These are phyloP conservation scores for Rhagoletis pomonella DNA, from an alignment of 1,140 invertebrate species.

Conservation along the genomic window DNA sequence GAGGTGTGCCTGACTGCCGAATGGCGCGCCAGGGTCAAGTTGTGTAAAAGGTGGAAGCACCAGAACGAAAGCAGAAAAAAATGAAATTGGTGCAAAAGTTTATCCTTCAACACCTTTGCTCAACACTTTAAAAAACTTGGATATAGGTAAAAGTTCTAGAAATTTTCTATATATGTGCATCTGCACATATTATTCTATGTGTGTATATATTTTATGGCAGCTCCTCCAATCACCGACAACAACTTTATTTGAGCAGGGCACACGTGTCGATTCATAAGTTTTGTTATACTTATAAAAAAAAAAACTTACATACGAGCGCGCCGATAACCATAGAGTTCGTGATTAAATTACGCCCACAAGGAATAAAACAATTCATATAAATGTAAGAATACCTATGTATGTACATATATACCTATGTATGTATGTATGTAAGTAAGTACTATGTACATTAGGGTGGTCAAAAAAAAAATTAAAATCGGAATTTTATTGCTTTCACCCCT, in stretches of 20 bases:
- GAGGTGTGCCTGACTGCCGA: not conserved
- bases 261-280: not conserved
- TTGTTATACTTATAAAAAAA: not conserved
- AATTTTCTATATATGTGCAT: not conserved
- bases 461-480: not conserved
- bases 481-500: no score
- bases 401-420: not conserved
- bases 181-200: not conserved
- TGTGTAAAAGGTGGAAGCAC: not conserved
- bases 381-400: not conserved
- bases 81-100: not conserved
- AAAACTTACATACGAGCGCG: not conserved
- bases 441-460: not conserved
- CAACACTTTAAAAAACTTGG: no score
- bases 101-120: not conserved
- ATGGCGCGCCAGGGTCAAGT: no score
- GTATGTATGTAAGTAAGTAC: not conserved
- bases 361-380: not conserved
- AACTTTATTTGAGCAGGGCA: slow-evolving; percentile 2
- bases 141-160: no score
- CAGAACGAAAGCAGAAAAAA: not conserved
- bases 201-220: not conserved
- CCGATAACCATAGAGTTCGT: not conserved
- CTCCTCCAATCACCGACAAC: not conserved
- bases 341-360: not conserved